phyloP scores from a whole-genome alignment of 2,113 vertebrate species.

The Oenanthe oenanthe region DNA sequence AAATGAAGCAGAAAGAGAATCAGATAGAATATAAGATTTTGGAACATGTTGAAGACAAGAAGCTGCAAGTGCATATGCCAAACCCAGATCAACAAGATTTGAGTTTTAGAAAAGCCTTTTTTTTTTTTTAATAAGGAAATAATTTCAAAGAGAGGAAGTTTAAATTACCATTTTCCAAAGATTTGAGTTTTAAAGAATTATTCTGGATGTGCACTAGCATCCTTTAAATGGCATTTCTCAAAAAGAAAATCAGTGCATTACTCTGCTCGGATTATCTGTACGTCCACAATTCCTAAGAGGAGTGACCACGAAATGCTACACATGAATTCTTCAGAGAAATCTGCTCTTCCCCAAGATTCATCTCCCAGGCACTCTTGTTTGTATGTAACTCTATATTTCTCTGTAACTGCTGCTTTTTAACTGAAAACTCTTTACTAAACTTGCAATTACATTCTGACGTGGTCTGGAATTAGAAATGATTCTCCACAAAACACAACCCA shows the following conservation, averaged over 20 bases:
- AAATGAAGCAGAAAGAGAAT: background rate
- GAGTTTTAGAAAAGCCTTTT: background rate
- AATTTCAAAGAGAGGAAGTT: background rate
- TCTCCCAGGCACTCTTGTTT: background rate
- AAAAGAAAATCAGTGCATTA: background rate
- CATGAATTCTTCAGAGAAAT: background rate
- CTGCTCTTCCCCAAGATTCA: background rate
- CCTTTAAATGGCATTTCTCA: background rate
- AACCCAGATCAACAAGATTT: background rate
- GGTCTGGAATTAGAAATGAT: background rate
- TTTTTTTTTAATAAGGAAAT: background rate
- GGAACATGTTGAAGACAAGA: background rate
- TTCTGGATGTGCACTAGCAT: background rate
- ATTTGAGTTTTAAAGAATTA: background rate
- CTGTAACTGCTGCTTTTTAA: background rate
- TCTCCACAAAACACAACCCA: background rate
- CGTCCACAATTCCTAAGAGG: background rate
- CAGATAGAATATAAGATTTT: background rate
- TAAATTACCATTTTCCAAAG: background rate
- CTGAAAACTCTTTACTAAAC: background rate
- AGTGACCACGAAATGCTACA: background rate
- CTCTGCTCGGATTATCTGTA: background rate
- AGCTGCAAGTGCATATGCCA: background rate
- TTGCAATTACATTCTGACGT: background rate
- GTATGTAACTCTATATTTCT: fast-evolving